Base-by-base conservation (phyloP, 92 coral and sea anemone genomes). In the Palythoa heliodiscus region DNA sequence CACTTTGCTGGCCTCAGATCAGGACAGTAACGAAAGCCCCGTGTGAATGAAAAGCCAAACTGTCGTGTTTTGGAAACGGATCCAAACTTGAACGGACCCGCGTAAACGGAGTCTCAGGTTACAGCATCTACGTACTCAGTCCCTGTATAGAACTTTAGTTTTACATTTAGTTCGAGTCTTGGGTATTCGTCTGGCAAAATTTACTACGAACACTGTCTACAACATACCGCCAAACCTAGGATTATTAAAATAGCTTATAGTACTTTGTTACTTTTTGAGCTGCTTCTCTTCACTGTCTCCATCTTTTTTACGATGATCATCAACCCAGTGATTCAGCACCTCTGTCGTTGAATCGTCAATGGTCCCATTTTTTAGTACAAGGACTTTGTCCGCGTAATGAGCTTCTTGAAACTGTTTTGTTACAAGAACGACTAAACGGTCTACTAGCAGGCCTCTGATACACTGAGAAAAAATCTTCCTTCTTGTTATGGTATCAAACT, bases 371-470 rank as follows among this genome's bases (percentile, higher is more conserved):
- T 20, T 66, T 7, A 80, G 84, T 19, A 80, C n/a, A 66, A 80
- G 20, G 15, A 67, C 63, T 66, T 20, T 66, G 60, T 48, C 74
- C 0, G 84, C 84, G 47, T 47, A 23, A 22, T 6, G 61, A 15
- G 63, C 74, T 16, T 47, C 47, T 14, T 80, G 61, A 24, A 80
- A 4, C 71, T 80, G 74, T 80, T 80, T 67, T 17, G 84, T 80
- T 8, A 70, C 73, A 6, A 80, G 73, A 11, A 80, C 7, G 52
- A 60, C 47, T 9, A 80, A 43, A n/a, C 84, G 84, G 61, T 80
- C 73, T 9, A 13, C 73, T 40, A 80, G 20, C 61, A 80, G 47
- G 14, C 74, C 74, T 53, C 66, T 25, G 38, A 80, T 14, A 52
- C 84, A 80, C 22, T 23, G 64, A 17, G 52, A 73, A 80, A 80